Percentiles rank a stretch among this genome's conserved stretches.
phyloP scores from a whole-genome alignment of 2,113 vertebrate genomes.

The Poeciliopsis occidentalis region DNA sequence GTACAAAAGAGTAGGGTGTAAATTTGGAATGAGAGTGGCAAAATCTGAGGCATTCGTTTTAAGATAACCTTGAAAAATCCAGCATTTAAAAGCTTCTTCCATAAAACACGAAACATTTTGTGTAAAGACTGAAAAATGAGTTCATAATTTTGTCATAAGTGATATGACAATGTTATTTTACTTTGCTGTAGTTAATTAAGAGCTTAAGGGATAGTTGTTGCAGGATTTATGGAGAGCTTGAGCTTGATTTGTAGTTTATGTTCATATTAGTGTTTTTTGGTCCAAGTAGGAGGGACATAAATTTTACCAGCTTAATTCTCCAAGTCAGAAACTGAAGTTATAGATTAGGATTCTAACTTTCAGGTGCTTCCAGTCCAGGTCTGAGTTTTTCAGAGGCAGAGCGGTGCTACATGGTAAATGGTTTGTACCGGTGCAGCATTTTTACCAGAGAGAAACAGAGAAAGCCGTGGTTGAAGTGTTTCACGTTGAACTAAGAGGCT shows the following conservation, averaged over 20 bases:
- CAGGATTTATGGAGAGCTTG: too few relatives aligned
- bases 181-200: neutral
- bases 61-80: too few relatives aligned
- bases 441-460: neutral
- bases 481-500: constrained; percentile 24
- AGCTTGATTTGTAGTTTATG: too few relatives aligned
- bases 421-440: too few relatives aligned
- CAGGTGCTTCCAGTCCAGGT: neutral
- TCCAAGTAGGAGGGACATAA: neutral
- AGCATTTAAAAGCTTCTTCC: neutral
- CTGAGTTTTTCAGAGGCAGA: neutral
- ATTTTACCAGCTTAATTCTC: neutral
- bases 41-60: too few relatives aligned
- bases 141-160: too few relatives aligned
- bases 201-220: too few relatives aligned
- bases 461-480: constrained; percentile 14
- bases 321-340: neutral
- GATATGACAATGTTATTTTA: too few relatives aligned
- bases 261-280: neutral
- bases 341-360: neutral
- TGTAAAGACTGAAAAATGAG: neutral
- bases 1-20: neutral
- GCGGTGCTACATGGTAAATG: neutral
- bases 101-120: neutral
- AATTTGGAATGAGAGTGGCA: neutral